phyloP scores from a whole-genome alignment of 1,140 invertebrate species.

The Heliothis virescens region DNA sequence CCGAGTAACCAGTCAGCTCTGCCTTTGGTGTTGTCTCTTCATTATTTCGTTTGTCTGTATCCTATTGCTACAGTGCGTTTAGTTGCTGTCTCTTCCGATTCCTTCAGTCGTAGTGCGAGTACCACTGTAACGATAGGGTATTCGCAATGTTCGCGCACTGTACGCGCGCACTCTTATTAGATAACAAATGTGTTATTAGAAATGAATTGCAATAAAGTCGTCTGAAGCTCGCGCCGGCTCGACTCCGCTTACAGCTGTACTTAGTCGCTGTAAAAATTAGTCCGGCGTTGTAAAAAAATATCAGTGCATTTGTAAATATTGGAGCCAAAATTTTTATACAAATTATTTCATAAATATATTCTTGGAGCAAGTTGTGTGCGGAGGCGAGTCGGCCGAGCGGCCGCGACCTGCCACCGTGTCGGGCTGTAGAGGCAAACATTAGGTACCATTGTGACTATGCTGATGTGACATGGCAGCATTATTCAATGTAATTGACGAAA shows the following conservation, averaged over 20 bases:
- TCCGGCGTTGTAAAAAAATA: constrained; percentile 80
- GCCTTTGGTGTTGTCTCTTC: constrained; percentile 83
- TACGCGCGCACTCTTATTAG: constrained; percentile 76
- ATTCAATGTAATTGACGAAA: constrained; percentile 83
- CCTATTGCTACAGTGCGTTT: constrained; percentile 83
- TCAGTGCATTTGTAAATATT: constrained; percentile 82
- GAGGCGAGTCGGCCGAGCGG: constrained; percentile 56
- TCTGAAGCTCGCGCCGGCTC: constrained; percentile 59
- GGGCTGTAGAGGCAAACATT: constrained; percentile 80
- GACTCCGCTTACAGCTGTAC: constrained; percentile 59
- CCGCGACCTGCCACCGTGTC: constrained; percentile 60
- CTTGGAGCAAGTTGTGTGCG: constrained; percentile 73
- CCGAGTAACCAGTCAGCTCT: constrained; percentile 60
- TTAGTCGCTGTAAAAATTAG: constrained; percentile 79
- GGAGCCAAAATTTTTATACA: constrained; percentile 85
- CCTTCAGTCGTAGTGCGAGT: constrained; percentile 64
- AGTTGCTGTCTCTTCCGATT: constrained; percentile 74
- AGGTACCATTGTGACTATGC: constrained; percentile 80
- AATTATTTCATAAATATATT: constrained; percentile 81
- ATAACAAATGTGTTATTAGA: constrained; percentile 84
- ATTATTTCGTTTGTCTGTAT: constrained; percentile 74
- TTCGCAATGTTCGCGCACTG: constrained; percentile 65
- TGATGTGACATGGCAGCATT: constrained; percentile 78
- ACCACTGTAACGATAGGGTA: constrained; percentile 82
- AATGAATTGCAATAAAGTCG: constrained; percentile 76